Evolutionary conservation across 2,888 invertebrate species (phyloP), one percentile per base, ranked within the genome.

Genomic region (Pharmacophagus antenor): DNA sequence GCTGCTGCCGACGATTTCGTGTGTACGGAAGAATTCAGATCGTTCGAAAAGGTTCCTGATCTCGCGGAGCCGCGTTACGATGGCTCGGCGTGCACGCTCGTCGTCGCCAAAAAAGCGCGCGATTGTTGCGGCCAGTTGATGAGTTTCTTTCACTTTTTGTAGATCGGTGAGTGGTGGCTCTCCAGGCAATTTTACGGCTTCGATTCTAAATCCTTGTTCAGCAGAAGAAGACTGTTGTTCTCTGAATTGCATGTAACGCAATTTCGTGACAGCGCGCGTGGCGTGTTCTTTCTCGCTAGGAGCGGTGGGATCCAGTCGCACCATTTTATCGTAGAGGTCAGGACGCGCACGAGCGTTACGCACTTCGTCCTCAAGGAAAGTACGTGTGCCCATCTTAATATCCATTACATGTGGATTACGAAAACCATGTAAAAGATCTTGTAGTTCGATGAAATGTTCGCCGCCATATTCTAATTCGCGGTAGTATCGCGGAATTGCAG

Each of bases 281-380:
- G 92, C 91, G 77, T 96, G 95, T 80, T 99, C 99, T 61, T 95
- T 95, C 54, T 91, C 88, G 6, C 96, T 97, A 21, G 98, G 98
- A 1, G 97, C 98, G 58, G 84, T 91, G 0, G 96, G 95, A 80
- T 99, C 98, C 17, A 99, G 93, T 6, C 95, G 94, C 42, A 98
- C 93, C 98, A 99, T 99, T 92, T 99, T 99, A 70, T 97, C 94
- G 82, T 98, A 99, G 37, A 99, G 92, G 86, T 99, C 99, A 3
- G 92, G 77, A 52, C 99, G 93, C 18, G 96, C 94, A 48, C 93
- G 94, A 22, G 94, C 94, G 77, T 98, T 99, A 76, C 94, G 94
- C 44, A 99, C 99, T 91, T 99, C 99, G 2, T 95, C 95, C 84
- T 99, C 99, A 42, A 98, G 92, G 84, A 99, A 99, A 20, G 99